Base-by-base conservation (phyloP, 2,797 vertebrate species). In the Lacerta bilineata region DNA sequence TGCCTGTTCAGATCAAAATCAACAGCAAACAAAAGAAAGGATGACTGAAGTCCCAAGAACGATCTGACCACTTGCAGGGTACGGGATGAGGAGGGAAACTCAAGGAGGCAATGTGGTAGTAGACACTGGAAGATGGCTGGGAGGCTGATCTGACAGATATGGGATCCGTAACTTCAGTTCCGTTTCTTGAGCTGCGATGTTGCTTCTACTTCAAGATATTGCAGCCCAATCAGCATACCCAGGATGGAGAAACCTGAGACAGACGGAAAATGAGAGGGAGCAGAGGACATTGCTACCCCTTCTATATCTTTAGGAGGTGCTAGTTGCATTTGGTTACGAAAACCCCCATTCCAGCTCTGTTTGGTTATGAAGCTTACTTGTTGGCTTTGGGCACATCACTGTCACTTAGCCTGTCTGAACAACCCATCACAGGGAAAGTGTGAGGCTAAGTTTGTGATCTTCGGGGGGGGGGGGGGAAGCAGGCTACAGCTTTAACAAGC, bases 191-290 rank as follows among this genome's bases (percentile, higher is more conserved):
- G 98, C 82, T 97, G 97, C 13, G 97, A 95, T 27, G 95, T 95
- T 0, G 95, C 96, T 89, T 97, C 98, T 88, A 97, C 97, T 87
- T 97, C 96, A 83, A 98, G 94, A 95, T 98, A 98, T 95, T 97
- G 98, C 91, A 97, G 97, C 50, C 99, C 99, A 85, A 98, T 97
- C 90, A 99, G 93, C 99, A 99, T 99, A 11, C 97, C 98, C 92
- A 99, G 64, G 86, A 99, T 95, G 1, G 99, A 99, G 95, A 98
- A 97, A 96, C 99, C 98, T 99, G 88, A 69, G 90, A 93, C 0
- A 64, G 74, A 93, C 36, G 87, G 0, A 72, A 69, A 66, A 78
- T 75, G 3, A 93, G n/a, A 8, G 85, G 64, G 43, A 2, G 15
- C 9, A 41, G 55, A 23, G 72, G 89, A 88, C 3, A 7, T 5